phyloP scores from a whole-genome alignment of 1,140 invertebrate species.

The Coenobita brevimanus region DNA sequence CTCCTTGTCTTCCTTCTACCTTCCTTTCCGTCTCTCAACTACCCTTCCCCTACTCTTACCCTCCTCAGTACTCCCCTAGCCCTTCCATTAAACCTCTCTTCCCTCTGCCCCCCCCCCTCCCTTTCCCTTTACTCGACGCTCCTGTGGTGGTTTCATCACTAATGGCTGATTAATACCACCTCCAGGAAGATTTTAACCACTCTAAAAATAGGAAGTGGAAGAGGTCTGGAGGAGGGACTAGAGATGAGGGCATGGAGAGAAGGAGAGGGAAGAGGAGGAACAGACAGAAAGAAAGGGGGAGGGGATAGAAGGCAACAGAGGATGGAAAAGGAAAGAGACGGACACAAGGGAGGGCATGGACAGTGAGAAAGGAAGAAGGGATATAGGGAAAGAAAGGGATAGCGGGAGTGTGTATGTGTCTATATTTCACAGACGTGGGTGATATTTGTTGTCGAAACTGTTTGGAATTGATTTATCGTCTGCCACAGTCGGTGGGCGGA shows the following conservation, averaged over 20 bases:
- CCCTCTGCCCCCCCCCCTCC: background rate
- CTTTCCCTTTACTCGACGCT: no score
- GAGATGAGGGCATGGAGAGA: background rate
- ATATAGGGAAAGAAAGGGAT: no score
- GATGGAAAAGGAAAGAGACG: background rate
- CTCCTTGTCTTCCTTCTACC: no score
- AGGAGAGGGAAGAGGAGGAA: background rate
- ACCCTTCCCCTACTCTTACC: background rate
- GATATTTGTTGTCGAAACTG: no score
- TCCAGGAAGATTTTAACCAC: no score
- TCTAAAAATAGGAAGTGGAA: background rate
- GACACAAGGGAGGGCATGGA: background rate
- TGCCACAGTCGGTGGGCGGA: no score
- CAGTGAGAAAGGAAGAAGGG: no score
- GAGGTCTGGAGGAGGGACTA: background rate
- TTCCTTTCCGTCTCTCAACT: background rate
- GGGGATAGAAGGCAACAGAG: background rate
- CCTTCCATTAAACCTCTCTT: no score
- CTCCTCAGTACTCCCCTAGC: background rate
- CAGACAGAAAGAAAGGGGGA: background rate
- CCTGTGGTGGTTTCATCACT: background rate
- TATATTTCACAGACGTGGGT: no score
- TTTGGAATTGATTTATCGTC: no score
- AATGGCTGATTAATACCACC: no score
- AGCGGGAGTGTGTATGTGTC: no score